Base-by-base conservation (phyloP, 2,113 vertebrate species). In the Rousettus leschenaultii region DNA sequence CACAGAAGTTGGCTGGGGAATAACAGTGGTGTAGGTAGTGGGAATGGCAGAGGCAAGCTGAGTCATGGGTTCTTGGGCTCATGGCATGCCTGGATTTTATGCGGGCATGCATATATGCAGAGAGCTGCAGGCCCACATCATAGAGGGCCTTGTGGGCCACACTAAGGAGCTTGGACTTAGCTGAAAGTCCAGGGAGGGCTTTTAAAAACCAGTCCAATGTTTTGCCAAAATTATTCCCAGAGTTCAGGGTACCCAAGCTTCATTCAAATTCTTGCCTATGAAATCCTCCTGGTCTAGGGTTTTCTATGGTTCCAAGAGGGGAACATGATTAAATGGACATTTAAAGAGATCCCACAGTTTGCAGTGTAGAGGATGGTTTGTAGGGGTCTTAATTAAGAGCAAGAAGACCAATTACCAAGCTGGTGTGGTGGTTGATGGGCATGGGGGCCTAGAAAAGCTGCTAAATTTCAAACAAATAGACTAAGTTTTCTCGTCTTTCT, bases 11-110 rank as follows among this genome's bases (percentile, higher is more conserved):
- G 45, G 18, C 24, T 33, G 24, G 48, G 16, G 35, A 48, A 43
- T 5, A 35, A 13, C 6, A 19, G 14, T 13, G n/a, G 18, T 24
- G 5, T 5, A 5, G 57, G 14, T 9, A 10, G 33, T 15, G 7
- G 40, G 18, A 33, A 16, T 7, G 33, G 19, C 19, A 75, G 40
- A 35, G 33, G n/a, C 24, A 68, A 43, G 22, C 19, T 90, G 21
- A 35, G 14, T 6, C 30, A 21, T 16, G 18, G 21, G 45, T 7
- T 6, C 30, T 16, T 13, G 18, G 13, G 21, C 3, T 43, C 7
- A 4, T 2, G 2, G 12, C 26, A 30, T 8, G 26, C 19, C 28
- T 61, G 24, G 19, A 57, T 48, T 85, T 73, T 51, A 14, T 1
- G 2, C 35, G 59, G n/a, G 13, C 26, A 6, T 21, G 10, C 21